Evolutionary conservation across 2,797 vertebrate species (phyloP).

Genomic region (Darevskia mixta): DNA sequence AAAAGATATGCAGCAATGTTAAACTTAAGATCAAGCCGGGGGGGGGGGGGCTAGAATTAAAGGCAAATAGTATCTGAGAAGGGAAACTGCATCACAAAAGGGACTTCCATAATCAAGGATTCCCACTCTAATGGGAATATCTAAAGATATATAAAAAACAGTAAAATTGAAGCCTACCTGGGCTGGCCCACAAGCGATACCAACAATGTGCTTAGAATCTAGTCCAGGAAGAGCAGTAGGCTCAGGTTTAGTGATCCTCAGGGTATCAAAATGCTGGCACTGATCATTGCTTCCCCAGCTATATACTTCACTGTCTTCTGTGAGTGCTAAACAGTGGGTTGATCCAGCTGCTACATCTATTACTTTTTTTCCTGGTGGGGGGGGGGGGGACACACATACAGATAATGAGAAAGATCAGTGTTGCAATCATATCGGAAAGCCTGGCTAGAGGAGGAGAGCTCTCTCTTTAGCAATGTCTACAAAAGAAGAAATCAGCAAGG

Average conservation of each 20-base stretch:
- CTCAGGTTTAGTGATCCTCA: constrained; percentile 95
- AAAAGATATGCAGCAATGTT: neutral
- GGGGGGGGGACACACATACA: neutral
- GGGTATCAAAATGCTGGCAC: constrained; percentile 96
- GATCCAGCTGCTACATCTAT: constrained; percentile 96
- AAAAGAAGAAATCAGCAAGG: neutral
- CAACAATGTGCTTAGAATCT: constrained; percentile 95
- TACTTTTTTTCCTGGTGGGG: constrained; percentile 90
- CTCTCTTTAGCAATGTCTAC: neutral
- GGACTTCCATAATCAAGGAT: no score
- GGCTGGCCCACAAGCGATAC: constrained; percentile 95
- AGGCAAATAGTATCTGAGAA: neutral
- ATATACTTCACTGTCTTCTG: constrained; percentile 95
- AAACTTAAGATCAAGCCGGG: neutral
- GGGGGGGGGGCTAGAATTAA: neutral
- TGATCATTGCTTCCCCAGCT: constrained; percentile 99
- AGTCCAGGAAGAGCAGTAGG: constrained; percentile 92
- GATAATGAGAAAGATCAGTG: neutral
- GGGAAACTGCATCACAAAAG: neutral
- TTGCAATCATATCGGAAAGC: constrained; percentile 14
- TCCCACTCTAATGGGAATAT: no score
- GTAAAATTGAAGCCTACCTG: constrained; percentile 82
- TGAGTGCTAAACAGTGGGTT: constrained; percentile 95
- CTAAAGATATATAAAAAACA: neutral
- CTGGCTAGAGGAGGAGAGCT: neutral